Percentiles rank a stretch among this genome's conserved stretches.
phyloP scores from a whole-genome alignment of 2,888 invertebrate genomes.

The Clunio marinus region DNA sequence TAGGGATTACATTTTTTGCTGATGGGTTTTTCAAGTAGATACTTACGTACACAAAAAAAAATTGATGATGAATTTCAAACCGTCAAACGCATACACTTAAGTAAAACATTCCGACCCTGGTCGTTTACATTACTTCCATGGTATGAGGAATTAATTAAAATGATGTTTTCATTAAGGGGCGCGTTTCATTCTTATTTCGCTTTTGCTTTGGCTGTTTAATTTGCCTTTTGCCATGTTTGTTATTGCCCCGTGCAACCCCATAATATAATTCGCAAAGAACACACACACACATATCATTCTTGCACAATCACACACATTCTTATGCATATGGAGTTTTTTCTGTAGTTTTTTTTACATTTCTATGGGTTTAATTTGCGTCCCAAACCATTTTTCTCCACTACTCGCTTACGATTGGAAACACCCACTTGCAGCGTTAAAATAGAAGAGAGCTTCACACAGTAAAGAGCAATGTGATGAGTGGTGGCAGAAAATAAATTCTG shows the following conservation, averaged over 20 bases:
- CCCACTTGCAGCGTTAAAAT: too few species aligned
- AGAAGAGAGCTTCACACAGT: not conserved
- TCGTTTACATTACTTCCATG: too few species aligned
- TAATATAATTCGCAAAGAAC: too few species aligned
- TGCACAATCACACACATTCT: too few species aligned
- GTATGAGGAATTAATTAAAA: constrained; percentile 22
- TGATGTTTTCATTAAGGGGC: constrained; percentile 24
- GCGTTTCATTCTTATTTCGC: constrained; percentile 1
- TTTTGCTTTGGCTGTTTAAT: constrained; percentile 15
- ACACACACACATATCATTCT: not conserved
- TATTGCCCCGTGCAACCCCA: constrained; percentile 2
- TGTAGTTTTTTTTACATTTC: not conserved
- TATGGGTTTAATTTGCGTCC: constrained; percentile 3
- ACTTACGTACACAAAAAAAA: too few species aligned
- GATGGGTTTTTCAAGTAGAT: too few species aligned
- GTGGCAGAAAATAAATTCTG: not conserved
- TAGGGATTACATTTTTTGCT: too few species aligned
- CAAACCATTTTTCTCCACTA: not conserved
- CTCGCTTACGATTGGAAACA: not conserved
- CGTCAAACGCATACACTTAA: too few species aligned
- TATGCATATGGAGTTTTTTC: too few species aligned
- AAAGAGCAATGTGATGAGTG: not conserved
- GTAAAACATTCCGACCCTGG: too few species aligned
- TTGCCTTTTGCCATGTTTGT: constrained; percentile 14
- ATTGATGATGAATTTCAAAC: too few species aligned